phyloP scores from a whole-genome alignment of 1,140 invertebrate genomes.

The Drosophila subpulchrella region DNA sequence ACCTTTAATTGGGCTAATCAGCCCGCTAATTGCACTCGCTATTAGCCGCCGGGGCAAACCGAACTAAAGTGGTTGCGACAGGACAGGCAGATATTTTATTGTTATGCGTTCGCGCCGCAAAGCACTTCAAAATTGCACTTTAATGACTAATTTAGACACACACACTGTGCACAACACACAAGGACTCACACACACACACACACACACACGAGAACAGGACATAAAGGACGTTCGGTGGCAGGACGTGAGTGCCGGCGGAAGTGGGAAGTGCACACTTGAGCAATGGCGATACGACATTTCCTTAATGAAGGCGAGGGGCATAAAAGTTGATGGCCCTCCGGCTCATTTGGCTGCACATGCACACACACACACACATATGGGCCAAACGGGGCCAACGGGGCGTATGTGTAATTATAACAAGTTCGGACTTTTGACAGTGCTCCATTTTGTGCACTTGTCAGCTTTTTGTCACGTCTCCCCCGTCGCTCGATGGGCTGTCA shows the following conservation, averaged over 20 bases:
- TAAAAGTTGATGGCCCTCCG: conserved; percentile 69
- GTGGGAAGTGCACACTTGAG: conserved; percentile 76
- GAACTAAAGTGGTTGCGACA: conserved; percentile 25
- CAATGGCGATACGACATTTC: conserved; percentile 80
- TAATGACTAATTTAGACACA: conserved; percentile 77
- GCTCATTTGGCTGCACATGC: conserved; percentile 44
- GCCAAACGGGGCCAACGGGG: conserved; percentile 50
- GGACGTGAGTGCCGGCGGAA: conserved; percentile 72
- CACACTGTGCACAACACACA: conserved; percentile 6
- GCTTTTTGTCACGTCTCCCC: conserved; percentile 38
- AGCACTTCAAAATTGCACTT: conserved; percentile 78
- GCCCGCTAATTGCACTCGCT: conserved; percentile 68
- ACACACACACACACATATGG: conserved; percentile 12
- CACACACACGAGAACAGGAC: conserved; percentile 30
- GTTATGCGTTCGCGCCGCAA: conserved; percentile 47
- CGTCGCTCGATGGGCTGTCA: conserved; percentile 40
- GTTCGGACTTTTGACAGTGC: conserved; percentile 43
- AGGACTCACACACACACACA: conserved; percentile 5
- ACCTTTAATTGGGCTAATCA: conserved; percentile 78
- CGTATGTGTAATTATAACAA: conserved; percentile 81
- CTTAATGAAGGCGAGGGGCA: conserved; percentile 76
- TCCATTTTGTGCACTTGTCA: conserved; percentile 55
- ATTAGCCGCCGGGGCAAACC: conserved; percentile 49
- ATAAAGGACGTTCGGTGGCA: conserved; percentile 29
- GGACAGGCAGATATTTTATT: conserved; percentile 68